Evolutionary conservation across 2,797 vertebrate species (phyloP).

Genomic region (Spondyliosoma cantharus): DNA sequence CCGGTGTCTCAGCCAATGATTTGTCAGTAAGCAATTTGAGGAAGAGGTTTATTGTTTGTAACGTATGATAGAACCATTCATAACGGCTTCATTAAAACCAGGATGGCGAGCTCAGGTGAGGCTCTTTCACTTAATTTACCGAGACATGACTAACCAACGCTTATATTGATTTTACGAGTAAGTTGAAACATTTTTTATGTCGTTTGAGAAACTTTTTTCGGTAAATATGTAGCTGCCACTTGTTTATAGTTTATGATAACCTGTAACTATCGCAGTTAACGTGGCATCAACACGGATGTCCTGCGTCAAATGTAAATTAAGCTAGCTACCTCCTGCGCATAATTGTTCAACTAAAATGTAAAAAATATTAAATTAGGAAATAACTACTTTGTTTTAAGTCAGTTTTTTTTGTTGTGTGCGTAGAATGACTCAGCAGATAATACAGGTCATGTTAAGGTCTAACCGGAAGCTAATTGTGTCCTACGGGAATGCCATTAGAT

Average conservation of each 20-base stretch:
- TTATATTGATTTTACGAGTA: neutral
- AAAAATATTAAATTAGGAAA: neutral
- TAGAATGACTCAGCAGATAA: constrained; percentile 45
- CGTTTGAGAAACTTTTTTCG: neutral
- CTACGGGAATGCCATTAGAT: fast-evolving
- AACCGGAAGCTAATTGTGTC: neutral
- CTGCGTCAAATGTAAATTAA: neutral
- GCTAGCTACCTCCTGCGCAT: no score
- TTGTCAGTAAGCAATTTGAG: neutral
- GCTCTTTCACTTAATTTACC: neutral
- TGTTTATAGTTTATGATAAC: neutral
- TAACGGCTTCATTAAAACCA: neutral
- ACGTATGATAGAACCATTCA: neutral
- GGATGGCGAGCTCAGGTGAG: constrained; percentile 66
- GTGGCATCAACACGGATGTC: neutral
- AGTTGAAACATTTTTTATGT: neutral
- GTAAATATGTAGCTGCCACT: neutral
- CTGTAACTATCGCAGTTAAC: neutral
- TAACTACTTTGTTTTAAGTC: no score
- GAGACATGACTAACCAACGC: neutral
- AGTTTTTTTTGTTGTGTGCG: neutral
- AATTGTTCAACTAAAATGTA: neutral
- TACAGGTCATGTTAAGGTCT: neutral
- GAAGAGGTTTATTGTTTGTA: constrained; percentile 1
- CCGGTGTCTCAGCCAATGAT: constrained; percentile 40